These are phyloP conservation scores for Charadrius vociferus DNA, from an alignment of 2,113 vertebrate genomes.

Conservation along the genomic window DNA sequence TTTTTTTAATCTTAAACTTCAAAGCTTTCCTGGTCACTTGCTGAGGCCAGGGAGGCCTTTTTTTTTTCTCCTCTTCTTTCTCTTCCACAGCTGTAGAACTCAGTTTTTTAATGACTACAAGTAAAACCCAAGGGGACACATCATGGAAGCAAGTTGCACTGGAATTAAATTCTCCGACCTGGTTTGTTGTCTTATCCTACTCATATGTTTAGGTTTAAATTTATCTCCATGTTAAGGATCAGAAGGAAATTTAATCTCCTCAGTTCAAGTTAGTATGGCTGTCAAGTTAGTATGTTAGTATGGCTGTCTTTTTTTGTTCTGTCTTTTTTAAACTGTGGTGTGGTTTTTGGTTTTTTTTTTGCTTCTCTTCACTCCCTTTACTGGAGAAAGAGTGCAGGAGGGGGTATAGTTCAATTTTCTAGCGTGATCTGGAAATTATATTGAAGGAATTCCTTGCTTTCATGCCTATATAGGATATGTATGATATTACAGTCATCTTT, in stretches of 20 bases:
- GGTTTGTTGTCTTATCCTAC: background rate
- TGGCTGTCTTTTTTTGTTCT: background rate
- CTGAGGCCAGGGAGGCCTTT: background rate
- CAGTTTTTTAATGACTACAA: background rate
- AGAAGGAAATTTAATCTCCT: background rate
- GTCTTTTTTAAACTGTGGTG: background rate
- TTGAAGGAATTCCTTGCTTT: background rate
- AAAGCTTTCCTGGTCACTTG: background rate
- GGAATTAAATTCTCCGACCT: background rate
- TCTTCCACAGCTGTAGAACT: background rate
- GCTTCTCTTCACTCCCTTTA: background rate
- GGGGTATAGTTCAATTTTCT: background rate
- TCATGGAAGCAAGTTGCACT: background rate
- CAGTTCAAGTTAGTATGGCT: background rate
- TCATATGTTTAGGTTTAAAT: background rate
- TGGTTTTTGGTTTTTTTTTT: background rate
- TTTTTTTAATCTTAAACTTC: background rate
- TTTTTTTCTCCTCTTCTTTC: background rate
- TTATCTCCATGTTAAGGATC: background rate
- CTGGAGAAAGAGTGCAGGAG: accelerated
- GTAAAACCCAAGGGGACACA: background rate
- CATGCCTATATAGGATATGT: background rate
- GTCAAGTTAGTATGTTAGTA: background rate
- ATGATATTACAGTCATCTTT: background rate
- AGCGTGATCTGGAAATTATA: background rate